These are phyloP conservation scores for Hemibagrus wyckioides DNA, from an alignment of 2,113 vertebrate species.

Conservation along the genomic window DNA sequence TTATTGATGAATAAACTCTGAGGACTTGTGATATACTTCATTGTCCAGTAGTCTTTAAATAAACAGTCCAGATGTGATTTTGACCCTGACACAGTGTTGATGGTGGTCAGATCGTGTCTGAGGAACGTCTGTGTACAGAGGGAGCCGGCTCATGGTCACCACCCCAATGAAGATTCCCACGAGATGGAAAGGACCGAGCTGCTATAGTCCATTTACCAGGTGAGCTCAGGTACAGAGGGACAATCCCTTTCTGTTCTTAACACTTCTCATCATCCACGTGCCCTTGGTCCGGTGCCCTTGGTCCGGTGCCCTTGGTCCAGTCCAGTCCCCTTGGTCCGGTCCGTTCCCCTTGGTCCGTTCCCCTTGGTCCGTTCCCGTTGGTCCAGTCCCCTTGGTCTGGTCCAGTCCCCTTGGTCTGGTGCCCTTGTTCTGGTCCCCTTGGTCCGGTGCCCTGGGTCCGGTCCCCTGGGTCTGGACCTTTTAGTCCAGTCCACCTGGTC, in stretches of 20 bases:
- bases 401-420: too few species aligned
- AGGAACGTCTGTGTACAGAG: slow-evolving; percentile 54
- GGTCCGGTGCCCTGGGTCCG: not conserved
- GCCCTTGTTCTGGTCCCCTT: not conserved
- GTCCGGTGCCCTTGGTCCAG: not conserved
- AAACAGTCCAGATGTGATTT: not conserved
- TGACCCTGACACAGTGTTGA: slow-evolving; percentile 7
- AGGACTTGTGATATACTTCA: not conserved
- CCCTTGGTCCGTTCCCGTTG: too few species aligned
- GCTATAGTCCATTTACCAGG: slow-evolving; percentile 71
- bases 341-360: too few species aligned
- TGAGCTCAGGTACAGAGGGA: slow-evolving; percentile 54
- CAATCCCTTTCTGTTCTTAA: not conserved
- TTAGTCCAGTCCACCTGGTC: not conserved
- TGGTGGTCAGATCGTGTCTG: not conserved
- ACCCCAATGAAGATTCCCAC: slow-evolving; percentile 78
- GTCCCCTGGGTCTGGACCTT: not conserved
- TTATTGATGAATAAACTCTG: not conserved
- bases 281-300: not conserved
- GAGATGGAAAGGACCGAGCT: slow-evolving; percentile 70
- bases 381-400: not conserved
- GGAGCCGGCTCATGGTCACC: slow-evolving; percentile 54
- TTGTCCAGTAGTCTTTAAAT: not conserved
- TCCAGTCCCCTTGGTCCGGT: not conserved
- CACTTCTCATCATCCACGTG: not conserved